Base-by-base conservation (phyloP, 2,888 invertebrate species). In the Sthenelais limicola region DNA sequence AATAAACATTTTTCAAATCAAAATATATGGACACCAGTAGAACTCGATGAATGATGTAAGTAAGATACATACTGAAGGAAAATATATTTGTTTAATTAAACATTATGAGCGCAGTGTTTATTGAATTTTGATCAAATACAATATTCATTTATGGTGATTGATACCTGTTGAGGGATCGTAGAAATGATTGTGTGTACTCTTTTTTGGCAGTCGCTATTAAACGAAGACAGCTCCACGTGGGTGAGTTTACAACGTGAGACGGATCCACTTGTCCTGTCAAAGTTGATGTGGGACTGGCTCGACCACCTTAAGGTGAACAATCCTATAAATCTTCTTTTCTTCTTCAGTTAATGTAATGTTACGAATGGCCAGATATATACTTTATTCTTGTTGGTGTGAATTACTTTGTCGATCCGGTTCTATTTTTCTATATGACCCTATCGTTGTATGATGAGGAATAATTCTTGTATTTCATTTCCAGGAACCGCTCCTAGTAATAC, bases 241-340 rank as follows among this genome's bases (percentile, higher is more conserved):
- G 87, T 89, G 49, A 90, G 90, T 77, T 89, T 94, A 33, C 90
- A 91, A 70, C 88, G 91, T 58, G 94, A 94, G 89, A 91, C 91
- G 71, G 89, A 91, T 82, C 82, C 93, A 1, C 87, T 89, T 12
- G 89, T 94, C 24, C 85, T 94, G 48, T 89, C 91, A 0, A 78
- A 81, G 52, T 86, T 94, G 3, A 87, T 94, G 47, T 92, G 92
- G 86, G 92, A 93, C 78, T 94, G 94, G 94, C 85, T 94, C 69
- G 94, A 94, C 83, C 91, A 91, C 26, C 87, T 94, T 56, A 92
- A 92, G 88, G 90, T 90, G 71, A 49, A 80, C 68, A 32, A 32
- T 56, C 24, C 5, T n/a, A 28, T n/a, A 12, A 21, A 26, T 92
- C 93, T 0, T 28, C 30, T 33, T 62, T 26, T 26, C 21, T 24